Conservation (phyloP, 2,888 invertebrate species). For the Lysandra coridon region DNA sequence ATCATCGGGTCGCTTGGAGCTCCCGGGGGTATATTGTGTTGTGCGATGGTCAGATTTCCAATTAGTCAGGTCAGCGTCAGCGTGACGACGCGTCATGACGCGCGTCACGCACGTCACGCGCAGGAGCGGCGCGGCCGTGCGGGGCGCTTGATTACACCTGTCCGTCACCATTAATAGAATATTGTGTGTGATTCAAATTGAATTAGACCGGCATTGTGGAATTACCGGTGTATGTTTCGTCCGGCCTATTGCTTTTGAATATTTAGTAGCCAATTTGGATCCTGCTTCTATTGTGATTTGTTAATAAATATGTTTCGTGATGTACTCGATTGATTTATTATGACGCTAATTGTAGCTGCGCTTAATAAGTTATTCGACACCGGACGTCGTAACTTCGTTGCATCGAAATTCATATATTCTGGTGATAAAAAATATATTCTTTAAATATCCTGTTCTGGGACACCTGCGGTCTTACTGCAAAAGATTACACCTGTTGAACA, state of each 20-base stretch:
- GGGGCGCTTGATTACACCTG: constrained; percentile 75
- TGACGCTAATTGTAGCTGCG: not conserved
- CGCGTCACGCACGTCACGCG: constrained; percentile 48
- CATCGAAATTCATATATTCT: not conserved
- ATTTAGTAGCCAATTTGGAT: constrained; percentile 74
- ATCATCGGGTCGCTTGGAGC: too few species aligned
- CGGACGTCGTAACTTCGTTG: not conserved
- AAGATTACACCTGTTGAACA: too few species aligned
- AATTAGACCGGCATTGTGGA: constrained; percentile 73
- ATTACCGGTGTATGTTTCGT: constrained; percentile 68
- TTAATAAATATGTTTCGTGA: constrained; percentile 40
- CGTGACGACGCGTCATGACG: constrained; percentile 24
- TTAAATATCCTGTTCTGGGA: too few species aligned
- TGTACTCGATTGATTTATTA: not conserved
- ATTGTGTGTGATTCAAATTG: constrained; percentile 77
- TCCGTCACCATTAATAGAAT: constrained; percentile 78
- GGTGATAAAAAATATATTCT: too few species aligned
- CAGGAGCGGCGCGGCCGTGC: constrained; percentile 51
- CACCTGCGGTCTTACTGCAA: too few species aligned
- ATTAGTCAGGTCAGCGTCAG: not conserved
- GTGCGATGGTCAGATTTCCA: not conserved
- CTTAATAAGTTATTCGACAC: not conserved
- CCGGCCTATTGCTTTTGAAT: constrained; percentile 71
- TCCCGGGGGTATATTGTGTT: too few species aligned
- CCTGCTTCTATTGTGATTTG: constrained; percentile 56